Evolutionary conservation across 2,888 invertebrate genomes (phyloP), one percentile per base, ranked within the genome.

Genomic region (Lasioglossum zephyrum): DNA sequence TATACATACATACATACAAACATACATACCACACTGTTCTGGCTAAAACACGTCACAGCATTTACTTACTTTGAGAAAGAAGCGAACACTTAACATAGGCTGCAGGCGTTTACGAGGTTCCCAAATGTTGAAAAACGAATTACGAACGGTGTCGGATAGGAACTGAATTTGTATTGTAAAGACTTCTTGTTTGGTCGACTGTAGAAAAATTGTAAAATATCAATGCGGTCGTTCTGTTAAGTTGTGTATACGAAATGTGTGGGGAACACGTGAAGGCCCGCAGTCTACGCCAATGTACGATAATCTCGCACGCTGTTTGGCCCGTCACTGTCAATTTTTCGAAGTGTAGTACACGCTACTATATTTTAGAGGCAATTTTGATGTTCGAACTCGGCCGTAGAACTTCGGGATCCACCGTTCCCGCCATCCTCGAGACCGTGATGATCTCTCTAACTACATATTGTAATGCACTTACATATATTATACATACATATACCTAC

Each of bases 281-380:
- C 63, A 36, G 63, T 8, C 63, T 63, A 41, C 39, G 82, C 69
- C 47, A 74, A 73, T 79, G 69, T 83, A 81, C 66, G 77, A 82
- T 85, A 82, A 85, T 85, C 75, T 84, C 88, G 84, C 81, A 84
- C 60, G 82, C 84, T 82, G 81, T 89, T 89, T 84, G 85, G 88
- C 86, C 88, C 88, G 84, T 85, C 88, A 90, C 84, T 91, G 91
- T 91, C 91, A 91, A 91, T 91, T 91, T 88, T 79, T 88, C 87
- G 70, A 87, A 81, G 77, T 70, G 82, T 90, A 88, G 87, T 87
- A 89, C 89, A 89, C 84, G 81, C 87, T 90, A 89, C 53, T 90
- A 92, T 92, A 92, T 92, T 92, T 91, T 92, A 90, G 90, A 91
- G 82, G 91, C 89, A 81, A 89, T 85, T 90, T 90, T 90, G 84